Base-by-base conservation (phyloP, 2,113 vertebrate species). In the Megaleporinus macrocephalus region DNA sequence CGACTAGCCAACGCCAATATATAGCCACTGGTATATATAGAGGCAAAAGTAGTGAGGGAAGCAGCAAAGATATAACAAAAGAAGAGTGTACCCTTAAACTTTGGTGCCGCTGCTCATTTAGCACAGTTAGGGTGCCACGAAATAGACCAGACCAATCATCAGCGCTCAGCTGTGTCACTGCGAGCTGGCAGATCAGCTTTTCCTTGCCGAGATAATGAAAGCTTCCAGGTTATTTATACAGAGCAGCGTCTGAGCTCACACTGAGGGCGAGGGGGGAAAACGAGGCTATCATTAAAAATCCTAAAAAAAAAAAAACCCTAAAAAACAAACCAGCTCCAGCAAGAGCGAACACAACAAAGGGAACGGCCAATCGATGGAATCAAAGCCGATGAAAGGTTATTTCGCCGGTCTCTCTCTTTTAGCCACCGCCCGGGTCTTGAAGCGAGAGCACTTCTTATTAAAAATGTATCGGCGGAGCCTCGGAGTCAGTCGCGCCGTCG, bases 341-440 rank as follows among this genome's bases (percentile, higher is more conserved):
- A 24, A 22, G n/a, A 44, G 26, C 49, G 16, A 4, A 5, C 49
- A 33, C 65, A 70, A 79, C 44, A 57, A 20, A 53, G 20, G 2
- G 27, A n/a, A 55, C 26, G 53, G 59, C 61, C 70, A 24, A 79
- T 85, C 84, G 44, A 79, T 85, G 47, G 27, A 63, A 55, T 76
- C 65, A 83, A 86, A 80, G 71, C 36, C 70, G 76, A 80, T 65
- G 55, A 76, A 79, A 76, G 69, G 44, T 80, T 83, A 76, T 76
- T 85, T 85, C 49, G 72, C 36, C 36, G 15, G 68, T n/a, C 29
- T 73, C 24, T 33, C 61, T 16, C 73, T 61, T 41, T 49, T 63
- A 71, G 33, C 24, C 71, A 33, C 62, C 6, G 57, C 13, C 59
- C 59, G 73, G 62, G 73, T 76, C 76, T 75, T 62, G 12, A 11